Conservation (phyloP, 1,140 invertebrate genomes). For the Wiebesia pumilae region DNA sequence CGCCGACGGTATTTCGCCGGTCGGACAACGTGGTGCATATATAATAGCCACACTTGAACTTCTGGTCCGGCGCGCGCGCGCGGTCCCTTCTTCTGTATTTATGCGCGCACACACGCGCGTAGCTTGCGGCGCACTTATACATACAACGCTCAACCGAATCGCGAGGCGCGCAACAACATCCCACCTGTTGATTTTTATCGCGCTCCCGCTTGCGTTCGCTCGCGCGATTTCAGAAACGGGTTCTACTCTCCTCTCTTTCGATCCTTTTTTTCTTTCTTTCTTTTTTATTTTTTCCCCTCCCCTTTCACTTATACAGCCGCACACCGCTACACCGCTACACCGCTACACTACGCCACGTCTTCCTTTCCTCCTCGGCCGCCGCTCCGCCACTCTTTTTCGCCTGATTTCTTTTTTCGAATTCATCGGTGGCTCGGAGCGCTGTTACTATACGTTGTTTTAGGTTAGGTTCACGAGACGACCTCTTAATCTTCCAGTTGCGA, state of each 20-base stretch:
- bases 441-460: conserved; percentile 13
- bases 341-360: too few species aligned
- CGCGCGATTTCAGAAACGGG: conserved; percentile 46
- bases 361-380: background rate
- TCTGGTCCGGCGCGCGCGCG: background rate
- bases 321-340: too few species aligned
- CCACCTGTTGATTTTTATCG: conserved; percentile 52
- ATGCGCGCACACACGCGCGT: background rate
- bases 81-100: too few species aligned
- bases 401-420: background rate
- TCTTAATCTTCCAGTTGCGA: conserved; percentile 14
- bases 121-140: too few species aligned
- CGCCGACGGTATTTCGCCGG: conserved; percentile 5
- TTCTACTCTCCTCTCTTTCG: conserved; percentile 7
- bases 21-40: background rate
- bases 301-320: too few species aligned
- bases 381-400: background rate
- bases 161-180: conserved; percentile 20
- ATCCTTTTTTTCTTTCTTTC: background rate
- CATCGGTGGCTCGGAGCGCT: background rate
- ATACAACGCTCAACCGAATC: too few species aligned
- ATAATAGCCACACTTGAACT: background rate
- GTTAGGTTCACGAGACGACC: background rate
- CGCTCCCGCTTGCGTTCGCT: background rate
- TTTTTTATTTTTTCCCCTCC: background rate